phyloP scores from a whole-genome alignment of 2,888 invertebrate species.

The Agonopterix heracliana region DNA sequence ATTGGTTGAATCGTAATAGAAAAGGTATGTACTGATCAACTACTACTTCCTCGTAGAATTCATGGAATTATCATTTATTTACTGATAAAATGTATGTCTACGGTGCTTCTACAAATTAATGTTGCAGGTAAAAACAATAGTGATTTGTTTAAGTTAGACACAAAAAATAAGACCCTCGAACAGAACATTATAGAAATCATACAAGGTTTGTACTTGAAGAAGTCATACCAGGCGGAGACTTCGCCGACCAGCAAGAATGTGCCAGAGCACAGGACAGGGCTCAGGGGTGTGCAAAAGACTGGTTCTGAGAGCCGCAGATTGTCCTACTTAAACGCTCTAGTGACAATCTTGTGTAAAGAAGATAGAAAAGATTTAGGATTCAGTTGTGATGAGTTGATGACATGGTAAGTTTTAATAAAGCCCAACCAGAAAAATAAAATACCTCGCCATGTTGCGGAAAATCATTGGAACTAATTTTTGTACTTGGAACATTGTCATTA shows the following conservation, averaged over 20 bases:
- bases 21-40: conserved; percentile 54
- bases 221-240: conserved; percentile 52
- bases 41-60: conserved; percentile 1
- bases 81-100: not conserved
- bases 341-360: conserved; percentile 83
- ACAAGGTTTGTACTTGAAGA: conserved; percentile 73
- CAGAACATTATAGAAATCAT: conserved; percentile 81
- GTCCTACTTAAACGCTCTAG: conserved; percentile 91
- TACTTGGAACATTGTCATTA: no score
- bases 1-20: conserved; percentile 61
- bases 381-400: conserved; percentile 84
- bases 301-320: conserved; percentile 87
- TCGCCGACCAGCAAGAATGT: conserved; percentile 57
- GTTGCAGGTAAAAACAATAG: conserved; percentile 75
- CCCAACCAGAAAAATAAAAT: no score
- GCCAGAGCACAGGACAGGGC: conserved; percentile 71
- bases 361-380: conserved; percentile 82
- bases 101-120: not conserved
- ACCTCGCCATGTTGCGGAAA: no score
- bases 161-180: conserved; percentile 73
- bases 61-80: not conserved
- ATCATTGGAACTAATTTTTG: no score
- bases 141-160: conserved; percentile 79
- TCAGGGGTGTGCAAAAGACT: conserved; percentile 77
- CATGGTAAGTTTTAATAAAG: conserved; percentile 64